These are phyloP conservation scores for Schizopygopsis pylzovi DNA, from an alignment of 2,797 vertebrate genomes.

Conservation along the genomic window DNA sequence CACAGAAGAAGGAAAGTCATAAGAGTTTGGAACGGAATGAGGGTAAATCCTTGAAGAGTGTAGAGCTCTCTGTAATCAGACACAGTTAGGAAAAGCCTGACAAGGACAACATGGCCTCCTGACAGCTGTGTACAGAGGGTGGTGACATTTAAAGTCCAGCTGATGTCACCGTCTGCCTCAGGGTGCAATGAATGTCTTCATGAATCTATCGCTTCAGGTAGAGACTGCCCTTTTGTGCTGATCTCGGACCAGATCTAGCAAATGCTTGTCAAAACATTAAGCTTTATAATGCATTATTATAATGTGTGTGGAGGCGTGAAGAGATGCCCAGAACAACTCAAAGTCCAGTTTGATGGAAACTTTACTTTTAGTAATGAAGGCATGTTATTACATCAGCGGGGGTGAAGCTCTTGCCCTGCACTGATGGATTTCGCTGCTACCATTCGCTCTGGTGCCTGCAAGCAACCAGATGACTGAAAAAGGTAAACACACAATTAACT, in stretches of 20 bases:
- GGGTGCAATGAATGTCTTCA: constrained; percentile 18
- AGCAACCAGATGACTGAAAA: neutral
- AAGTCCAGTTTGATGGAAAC: constrained; percentile 21
- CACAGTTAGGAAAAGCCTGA: neutral
- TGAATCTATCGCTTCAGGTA: constrained; percentile 18
- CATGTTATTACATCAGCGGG: neutral
- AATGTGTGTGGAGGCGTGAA: neutral
- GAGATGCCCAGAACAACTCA: neutral
- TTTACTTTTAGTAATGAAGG: constrained; percentile 3
- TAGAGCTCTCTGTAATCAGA: neutral
- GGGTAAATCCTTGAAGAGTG: neutral
- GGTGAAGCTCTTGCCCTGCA: neutral
- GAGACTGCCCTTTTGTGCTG: constrained; percentile 24
- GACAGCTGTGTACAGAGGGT: constrained; percentile 31
- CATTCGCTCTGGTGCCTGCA: neutral
- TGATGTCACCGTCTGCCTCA: constrained; percentile 29
- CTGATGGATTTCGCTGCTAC: constrained; percentile 1
- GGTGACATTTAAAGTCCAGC: constrained; percentile 44
- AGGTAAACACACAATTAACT: constrained; percentile 8
- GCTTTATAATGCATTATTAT: neutral
- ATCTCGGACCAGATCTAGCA: neutral
- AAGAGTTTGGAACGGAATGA: neutral
- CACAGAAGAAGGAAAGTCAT: neutral
- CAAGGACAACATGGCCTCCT: neutral
- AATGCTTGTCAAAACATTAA: constrained; percentile 14